phyloP scores from a whole-genome alignment of 2,888 invertebrate species.

The Erpobdella octoculata region DNA sequence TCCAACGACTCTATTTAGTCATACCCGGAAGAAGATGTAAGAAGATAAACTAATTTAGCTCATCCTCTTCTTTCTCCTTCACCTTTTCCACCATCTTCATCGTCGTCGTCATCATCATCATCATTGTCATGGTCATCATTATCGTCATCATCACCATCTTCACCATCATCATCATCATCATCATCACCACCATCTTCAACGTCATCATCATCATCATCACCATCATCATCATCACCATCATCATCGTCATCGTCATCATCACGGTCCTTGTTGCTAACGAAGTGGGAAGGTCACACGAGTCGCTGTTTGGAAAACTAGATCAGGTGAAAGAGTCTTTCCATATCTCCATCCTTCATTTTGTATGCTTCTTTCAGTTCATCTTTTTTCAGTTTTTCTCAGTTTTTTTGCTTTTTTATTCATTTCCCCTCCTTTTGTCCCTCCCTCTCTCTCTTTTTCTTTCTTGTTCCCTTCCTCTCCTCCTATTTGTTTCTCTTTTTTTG shows the following conservation, averaged over 20 bases:
- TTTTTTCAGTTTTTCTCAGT: not conserved
- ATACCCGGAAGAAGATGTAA: no score
- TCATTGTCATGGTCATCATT: not conserved
- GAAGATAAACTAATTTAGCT: no score
- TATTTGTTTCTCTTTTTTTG: not conserved
- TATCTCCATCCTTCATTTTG: no score
- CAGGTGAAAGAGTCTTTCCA: no score
- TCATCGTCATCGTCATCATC: constrained; percentile 24
- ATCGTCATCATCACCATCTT: not conserved
- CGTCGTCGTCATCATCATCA: not conserved
- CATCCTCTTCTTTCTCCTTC: not conserved
- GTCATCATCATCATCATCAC: constrained; percentile 29
- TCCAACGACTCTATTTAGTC: no score
- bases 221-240: constrained; percentile 30
- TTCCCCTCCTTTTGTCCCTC: not conserved
- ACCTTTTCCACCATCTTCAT: not conserved
- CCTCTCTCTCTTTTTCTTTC: not conserved
- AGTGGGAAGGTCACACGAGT: no score
- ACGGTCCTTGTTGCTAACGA: no score
- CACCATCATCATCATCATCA: constrained; percentile 29
- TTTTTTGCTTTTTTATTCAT: not conserved
- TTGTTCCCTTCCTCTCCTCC: not conserved
- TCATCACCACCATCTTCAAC: constrained; percentile 29
- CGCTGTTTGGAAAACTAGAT: no score
- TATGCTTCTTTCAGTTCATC: no score